Percentiles rank a stretch among this genome's conserved stretches.
phyloP scores from a whole-genome alignment of 1,140 invertebrate genomes.

The Drosophila erecta region DNA sequence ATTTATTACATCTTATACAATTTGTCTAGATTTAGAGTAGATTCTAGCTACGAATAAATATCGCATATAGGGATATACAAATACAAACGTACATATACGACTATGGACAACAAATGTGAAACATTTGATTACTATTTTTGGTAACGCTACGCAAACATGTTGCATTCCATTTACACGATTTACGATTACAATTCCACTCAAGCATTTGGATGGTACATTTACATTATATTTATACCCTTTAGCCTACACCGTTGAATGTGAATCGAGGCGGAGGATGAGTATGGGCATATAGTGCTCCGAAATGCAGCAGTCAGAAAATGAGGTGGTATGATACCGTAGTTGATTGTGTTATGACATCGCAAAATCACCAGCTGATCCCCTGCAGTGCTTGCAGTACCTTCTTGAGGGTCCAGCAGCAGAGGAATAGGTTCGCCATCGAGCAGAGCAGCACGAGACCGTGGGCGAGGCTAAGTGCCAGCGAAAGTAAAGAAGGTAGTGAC shows the following conservation, averaged over 20 bases:
- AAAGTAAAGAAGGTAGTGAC: constrained; percentile 32
- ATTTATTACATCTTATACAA: constrained; percentile 32
- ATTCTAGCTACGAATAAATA: constrained; percentile 24
- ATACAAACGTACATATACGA: constrained; percentile 11
- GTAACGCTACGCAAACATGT: constrained; percentile 25
- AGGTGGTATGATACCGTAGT: background rate
- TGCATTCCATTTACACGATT: constrained; percentile 12
- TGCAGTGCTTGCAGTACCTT: constrained; percentile 36
- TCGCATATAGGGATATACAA: constrained; percentile 14
- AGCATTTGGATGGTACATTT: constrained; percentile 10
- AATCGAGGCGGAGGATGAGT: constrained; percentile 9
- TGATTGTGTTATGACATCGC: background rate
- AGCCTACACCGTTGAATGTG: constrained; percentile 11
- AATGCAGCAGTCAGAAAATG: constrained; percentile 24
- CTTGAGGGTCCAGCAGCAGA: constrained; percentile 43
- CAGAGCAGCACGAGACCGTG: constrained; percentile 45
- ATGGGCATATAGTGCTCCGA: background rate
- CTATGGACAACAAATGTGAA: constrained; percentile 20
- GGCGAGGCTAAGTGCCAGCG: constrained; percentile 31
- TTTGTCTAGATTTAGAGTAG: constrained; percentile 17
- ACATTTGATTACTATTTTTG: constrained; percentile 18
- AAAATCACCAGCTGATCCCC: background rate
- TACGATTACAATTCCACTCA: constrained; percentile 10
- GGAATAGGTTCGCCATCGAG: constrained; percentile 43
- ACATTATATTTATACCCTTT: constrained; percentile 4